Evolutionary conservation across 2,797 vertebrate genomes (phyloP), one percentile per base, ranked within the genome.

Genomic region (Coranthus polyacanthus): DNA sequence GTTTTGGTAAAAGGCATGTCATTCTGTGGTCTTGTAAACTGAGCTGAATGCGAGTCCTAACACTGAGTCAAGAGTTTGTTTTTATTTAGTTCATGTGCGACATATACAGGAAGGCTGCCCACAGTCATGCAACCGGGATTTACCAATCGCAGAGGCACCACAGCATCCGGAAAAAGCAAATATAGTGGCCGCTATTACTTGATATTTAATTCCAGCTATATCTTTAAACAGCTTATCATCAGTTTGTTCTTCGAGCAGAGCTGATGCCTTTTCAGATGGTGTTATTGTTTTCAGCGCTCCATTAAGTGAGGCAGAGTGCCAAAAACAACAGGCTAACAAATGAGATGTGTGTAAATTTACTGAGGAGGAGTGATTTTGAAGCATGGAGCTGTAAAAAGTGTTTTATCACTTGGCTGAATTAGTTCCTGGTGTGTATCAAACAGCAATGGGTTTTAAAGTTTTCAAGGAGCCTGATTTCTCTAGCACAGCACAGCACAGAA

Each of bases 21-120:
- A 86, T 82, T 85, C 84, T 86, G 90, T 60, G 89, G 90, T 89
- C 90, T 90, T 86, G 85, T 91, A 89, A 92, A 90, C 62, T 61
- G 56, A 8, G 57, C 78, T 58, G 83, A 78, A 65, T 85, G 78
- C 41, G 52, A 78, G 81, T 77, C 74, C 78, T 67, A 59, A 82
- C 75, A 84, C 74, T 82, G 79, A 89, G 74, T 87, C 86, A 84
- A 82, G 74, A 74, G 69, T 84, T 88, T 85, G 82, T 89, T 89
- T 92, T 88, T 86, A 88, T 92, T 90, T 83, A 87, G 82, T 71
- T 83, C 68, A 62, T 81, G 77, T 83, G 86, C 75, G 59, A 85
- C 87, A 89, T 55, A 83, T 87, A 89, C 81, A 87, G 88, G 83
- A 90, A 92, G 63, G 75, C 75, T 79, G 54, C 75, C 88, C 84